Evolutionary conservation across 2,797 vertebrate species (phyloP).

Genomic region (Chelon auratus): DNA sequence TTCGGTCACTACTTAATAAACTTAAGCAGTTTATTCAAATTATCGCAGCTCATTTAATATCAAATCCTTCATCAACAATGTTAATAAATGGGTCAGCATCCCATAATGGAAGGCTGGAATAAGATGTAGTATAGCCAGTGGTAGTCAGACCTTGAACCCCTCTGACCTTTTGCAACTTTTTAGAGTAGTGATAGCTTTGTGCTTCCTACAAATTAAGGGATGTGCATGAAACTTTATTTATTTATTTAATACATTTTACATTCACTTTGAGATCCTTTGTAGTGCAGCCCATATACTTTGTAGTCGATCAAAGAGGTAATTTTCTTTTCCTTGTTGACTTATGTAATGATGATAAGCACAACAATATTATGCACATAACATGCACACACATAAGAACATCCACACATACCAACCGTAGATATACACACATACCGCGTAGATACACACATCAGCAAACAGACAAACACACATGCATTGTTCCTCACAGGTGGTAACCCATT

Average conservation of each 20-base stretch:
- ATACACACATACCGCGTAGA: no score
- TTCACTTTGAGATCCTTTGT: constrained; percentile 53
- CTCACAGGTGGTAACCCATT: constrained; percentile 67
- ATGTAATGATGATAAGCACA: constrained; percentile 45
- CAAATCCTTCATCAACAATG: not conserved
- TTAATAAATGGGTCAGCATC: constrained; percentile 8
- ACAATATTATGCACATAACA: constrained; percentile 17
- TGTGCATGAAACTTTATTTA: constrained; percentile 23
- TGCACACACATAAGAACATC: constrained; percentile 4
- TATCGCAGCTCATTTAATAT: constrained; percentile 5
- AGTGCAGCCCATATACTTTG: constrained; percentile 55
- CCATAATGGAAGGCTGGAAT: constrained; percentile 30
- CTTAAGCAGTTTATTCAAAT: not conserved
- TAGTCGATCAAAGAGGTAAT: constrained; percentile 68
- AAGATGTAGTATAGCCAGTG: constrained; percentile 13
- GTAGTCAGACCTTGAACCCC: constrained; percentile 32
- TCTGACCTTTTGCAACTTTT: constrained; percentile 47
- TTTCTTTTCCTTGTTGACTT: constrained; percentile 60
- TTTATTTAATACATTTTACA: constrained; percentile 57
- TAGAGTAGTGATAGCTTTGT: constrained; percentile 19
- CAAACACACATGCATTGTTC: constrained; percentile 30
- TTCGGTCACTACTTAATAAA: not conserved
- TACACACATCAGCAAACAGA: constrained; percentile 24
- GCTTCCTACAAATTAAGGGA: constrained; percentile 68
- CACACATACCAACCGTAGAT: constrained; percentile 25